Conservation (phyloP, 2,797 vertebrate species). For the Clarias laeviceps region DNA sequence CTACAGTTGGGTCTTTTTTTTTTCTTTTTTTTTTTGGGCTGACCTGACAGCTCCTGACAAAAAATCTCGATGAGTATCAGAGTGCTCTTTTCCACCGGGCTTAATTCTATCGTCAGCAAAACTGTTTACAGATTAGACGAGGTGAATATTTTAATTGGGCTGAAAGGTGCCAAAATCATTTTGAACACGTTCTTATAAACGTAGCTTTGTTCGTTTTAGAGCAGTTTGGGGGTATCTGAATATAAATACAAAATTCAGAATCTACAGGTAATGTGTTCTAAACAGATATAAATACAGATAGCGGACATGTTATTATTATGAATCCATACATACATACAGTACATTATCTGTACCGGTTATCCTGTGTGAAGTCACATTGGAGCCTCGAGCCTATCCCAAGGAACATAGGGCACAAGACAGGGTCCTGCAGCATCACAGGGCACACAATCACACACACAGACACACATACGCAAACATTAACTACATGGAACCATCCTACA, state of each 20-base stretch:
- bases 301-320: background rate
- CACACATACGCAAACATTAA: too few species aligned
- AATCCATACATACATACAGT: background rate
- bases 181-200: background rate
- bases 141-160: slow-evolving; percentile 50
- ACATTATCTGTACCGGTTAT: too few species aligned
- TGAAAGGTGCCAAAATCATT: slow-evolving; percentile 1
- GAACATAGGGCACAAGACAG: too few species aligned
- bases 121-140: slow-evolving; percentile 11
- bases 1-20: slow-evolving; percentile 16
- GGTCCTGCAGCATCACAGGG: too few species aligned
- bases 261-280: background rate
- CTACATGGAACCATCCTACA: too few species aligned
- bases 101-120: slow-evolving; percentile 73
- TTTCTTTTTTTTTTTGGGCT: background rate
- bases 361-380: too few species aligned
- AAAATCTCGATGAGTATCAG: slow-evolving; percentile 69
- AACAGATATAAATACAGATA: background rate
- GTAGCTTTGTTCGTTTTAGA: background rate
- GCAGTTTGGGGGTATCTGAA: background rate
- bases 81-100: slow-evolving; percentile 70
- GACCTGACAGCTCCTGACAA: slow-evolving; percentile 68
- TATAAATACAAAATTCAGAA: background rate
- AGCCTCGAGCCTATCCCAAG: too few species aligned
- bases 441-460: too few species aligned